Evolutionary conservation across 2,113 vertebrate genomes (phyloP).

Genomic region (Pluvianellus socialis): DNA sequence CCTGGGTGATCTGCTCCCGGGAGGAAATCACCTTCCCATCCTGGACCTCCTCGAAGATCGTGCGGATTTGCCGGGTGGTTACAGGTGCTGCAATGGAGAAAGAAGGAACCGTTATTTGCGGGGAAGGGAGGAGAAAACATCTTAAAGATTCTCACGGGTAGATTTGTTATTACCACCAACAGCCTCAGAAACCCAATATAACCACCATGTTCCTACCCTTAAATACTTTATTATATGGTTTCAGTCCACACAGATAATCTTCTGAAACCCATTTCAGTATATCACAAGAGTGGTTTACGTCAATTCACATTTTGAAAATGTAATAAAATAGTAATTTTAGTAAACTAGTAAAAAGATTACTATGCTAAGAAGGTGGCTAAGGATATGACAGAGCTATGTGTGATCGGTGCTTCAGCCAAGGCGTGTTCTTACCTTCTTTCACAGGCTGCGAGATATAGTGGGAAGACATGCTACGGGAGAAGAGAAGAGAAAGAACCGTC

Average conservation of each 20-base stretch:
- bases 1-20: conserved; percentile 67
- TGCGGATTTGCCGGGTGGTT: conserved; percentile 71
- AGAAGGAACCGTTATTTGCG: not conserved
- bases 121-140: not conserved
- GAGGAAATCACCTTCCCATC: conserved; percentile 76
- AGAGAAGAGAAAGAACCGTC: not conserved
- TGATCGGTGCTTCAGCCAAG: not conserved
- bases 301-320: not conserved
- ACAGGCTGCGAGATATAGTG: conserved; percentile 31
- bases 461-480: conserved; percentile 58
- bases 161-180: not conserved
- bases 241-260: not conserved
- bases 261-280: not conserved
- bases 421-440: conserved; percentile 61
- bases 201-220: not conserved
- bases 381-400: not conserved
- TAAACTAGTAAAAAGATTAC: not conserved
- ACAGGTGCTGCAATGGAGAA: not conserved
- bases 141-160: not conserved
- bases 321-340: not conserved
- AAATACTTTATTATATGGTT: not conserved
- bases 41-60: conserved; percentile 75
- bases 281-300: rapidly evolving
- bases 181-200: not conserved
- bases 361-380: not conserved